Conservation (phyloP, 2,797 vertebrate species). For the Gymnoscopelus braueri region DNA sequence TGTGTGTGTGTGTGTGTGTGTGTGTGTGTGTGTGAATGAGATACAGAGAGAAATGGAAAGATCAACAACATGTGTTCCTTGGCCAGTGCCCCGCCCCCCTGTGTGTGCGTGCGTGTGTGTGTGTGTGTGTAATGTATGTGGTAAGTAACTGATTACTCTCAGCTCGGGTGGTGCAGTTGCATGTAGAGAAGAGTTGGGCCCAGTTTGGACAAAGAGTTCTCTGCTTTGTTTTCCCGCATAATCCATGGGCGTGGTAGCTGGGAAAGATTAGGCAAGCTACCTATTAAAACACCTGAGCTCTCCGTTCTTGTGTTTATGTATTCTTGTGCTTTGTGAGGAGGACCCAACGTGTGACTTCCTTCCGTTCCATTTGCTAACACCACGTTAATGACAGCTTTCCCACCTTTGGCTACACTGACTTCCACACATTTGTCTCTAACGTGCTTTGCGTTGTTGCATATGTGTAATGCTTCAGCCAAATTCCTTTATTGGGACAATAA, state of each 20-base stretch:
- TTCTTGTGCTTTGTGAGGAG: neutral
- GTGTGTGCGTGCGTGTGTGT: neutral
- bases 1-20: neutral
- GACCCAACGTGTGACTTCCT: neutral
- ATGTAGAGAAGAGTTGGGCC: conserved; percentile 18
- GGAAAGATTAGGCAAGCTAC: conserved; percentile 42
- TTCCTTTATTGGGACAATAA: too few species aligned
- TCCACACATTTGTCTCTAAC: too few species aligned
- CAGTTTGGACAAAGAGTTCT: conserved; percentile 42
- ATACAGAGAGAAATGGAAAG: conserved; percentile 34
- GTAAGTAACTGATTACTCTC: conserved; percentile 70
- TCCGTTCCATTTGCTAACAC: too few species aligned
- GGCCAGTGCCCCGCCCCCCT: conserved; percentile 7
- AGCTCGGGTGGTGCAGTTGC: conserved; percentile 47
- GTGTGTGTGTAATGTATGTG: conserved; percentile 32
- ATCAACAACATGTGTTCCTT: conserved; percentile 53
- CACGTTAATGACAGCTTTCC: too few species aligned
- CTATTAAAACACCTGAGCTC: conserved; percentile 59
- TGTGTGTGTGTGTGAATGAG: conserved; percentile 31
- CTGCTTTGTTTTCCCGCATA: conserved; percentile 58
- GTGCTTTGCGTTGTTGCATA: too few species aligned
- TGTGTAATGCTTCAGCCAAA: too few species aligned
- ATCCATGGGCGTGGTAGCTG: conserved; percentile 52
- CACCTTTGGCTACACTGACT: too few species aligned
- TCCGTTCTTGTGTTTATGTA: neutral